phyloP scores from a whole-genome alignment of 1,140 invertebrate species.

The Heliothis subflexa region DNA sequence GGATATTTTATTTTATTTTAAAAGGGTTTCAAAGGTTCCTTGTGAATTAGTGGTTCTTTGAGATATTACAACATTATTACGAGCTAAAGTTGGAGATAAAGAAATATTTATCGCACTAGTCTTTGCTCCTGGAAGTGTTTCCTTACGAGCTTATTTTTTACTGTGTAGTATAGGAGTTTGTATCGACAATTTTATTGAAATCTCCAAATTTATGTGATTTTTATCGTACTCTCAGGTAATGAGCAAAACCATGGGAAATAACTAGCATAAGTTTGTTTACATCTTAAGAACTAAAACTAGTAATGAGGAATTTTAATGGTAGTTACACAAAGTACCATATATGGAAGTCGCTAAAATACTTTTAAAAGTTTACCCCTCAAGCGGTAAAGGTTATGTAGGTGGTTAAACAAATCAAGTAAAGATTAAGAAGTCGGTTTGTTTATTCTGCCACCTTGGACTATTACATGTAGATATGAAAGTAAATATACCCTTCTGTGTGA shows the following conservation, averaged over 20 bases:
- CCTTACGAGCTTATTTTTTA: too few species aligned
- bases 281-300: too few species aligned
- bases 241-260: too few species aligned
- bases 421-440: conserved; percentile 1
- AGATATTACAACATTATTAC: conserved; percentile 39
- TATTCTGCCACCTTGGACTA: background rate
- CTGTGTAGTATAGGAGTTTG: too few species aligned
- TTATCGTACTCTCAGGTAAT: too few species aligned
- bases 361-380: conserved; percentile 19
- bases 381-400: conserved; percentile 9
- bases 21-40: conserved; percentile 45
- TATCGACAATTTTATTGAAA: too few species aligned
- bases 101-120: background rate
- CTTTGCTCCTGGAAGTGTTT: too few species aligned
- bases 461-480: background rate
- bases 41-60: conserved; percentile 37
- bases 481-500: background rate
- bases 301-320: background rate
- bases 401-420: background rate
- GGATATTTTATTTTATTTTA: conserved; percentile 44
- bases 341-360: conserved; percentile 12
- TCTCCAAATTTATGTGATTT: too few species aligned
- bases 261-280: too few species aligned
- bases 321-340: background rate
- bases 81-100: background rate